Evolutionary conservation across 2,797 vertebrate species (phyloP).

Genomic region (Karalla daura): DNA sequence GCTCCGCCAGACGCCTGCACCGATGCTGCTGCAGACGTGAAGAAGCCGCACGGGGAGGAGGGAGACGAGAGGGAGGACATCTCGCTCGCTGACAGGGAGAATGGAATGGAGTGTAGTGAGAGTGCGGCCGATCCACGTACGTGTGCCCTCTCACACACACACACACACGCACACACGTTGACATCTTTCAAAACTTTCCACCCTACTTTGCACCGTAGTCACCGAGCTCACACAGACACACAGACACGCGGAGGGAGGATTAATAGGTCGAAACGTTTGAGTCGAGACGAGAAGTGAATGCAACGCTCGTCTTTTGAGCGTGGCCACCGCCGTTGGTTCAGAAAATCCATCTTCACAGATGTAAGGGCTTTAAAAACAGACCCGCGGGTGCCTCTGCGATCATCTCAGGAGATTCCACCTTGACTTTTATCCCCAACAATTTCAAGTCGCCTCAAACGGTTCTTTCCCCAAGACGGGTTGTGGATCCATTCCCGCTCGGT

Average conservation of each 20-base stretch:
- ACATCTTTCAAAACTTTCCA: constrained; percentile 10
- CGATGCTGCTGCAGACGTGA: constrained; percentile 54
- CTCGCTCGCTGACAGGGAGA: constrained; percentile 44
- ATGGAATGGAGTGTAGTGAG: constrained; percentile 48
- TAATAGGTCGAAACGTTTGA: neutral
- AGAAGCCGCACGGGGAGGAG: constrained; percentile 59
- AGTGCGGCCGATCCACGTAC: constrained; percentile 46
- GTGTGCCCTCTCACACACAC: neutral
- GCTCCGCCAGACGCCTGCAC: constrained; percentile 58
- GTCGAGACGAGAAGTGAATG: neutral
- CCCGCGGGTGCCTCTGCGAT: too few relatives aligned
- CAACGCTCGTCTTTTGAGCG: neutral
- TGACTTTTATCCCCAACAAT: too few relatives aligned
- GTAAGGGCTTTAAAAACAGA: too few relatives aligned
- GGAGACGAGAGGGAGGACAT: constrained; percentile 56
- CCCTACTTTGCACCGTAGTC: neutral
- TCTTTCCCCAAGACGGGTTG: too few relatives aligned
- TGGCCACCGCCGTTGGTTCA: too few relatives aligned
- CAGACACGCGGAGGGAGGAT: neutral
- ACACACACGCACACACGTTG: constrained; percentile 1
- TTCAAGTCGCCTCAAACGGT: too few relatives aligned
- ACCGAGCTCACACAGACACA: neutral
- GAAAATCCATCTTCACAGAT: too few relatives aligned
- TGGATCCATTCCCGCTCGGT: too few relatives aligned
- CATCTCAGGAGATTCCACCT: too few relatives aligned